phyloP scores from a whole-genome alignment of 2,888 invertebrate genomes.

The Sphaeridia pumilis region DNA sequence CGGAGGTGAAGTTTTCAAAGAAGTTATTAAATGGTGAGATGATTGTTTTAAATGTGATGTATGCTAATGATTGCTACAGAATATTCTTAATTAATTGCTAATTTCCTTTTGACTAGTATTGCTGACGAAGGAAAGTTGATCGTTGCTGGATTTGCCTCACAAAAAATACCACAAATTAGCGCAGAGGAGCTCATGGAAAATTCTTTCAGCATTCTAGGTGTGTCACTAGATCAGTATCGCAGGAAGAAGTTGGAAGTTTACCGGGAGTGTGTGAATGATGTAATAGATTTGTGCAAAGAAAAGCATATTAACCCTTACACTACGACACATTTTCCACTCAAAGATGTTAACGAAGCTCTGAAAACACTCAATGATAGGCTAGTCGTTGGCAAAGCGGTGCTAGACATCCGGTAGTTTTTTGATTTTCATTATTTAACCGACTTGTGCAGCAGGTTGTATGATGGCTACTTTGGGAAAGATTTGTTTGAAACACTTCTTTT shows the following conservation, averaged over 20 bases:
- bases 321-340: conserved; percentile 46
- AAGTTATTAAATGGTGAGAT: conserved; percentile 48
- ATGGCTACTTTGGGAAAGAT: too few relatives aligned
- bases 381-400: conserved; percentile 51
- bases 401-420: conserved; percentile 28
- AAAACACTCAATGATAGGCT: conserved; percentile 47
- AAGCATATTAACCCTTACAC: conserved; percentile 50
- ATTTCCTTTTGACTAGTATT: conserved; percentile 42
- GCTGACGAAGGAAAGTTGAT: conserved; percentile 46
- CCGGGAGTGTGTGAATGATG: conserved; percentile 47
- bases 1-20: conserved; percentile 50
- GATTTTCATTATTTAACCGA: too few relatives aligned
- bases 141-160: conserved; percentile 45
- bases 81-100: background rate
- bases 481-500: too few relatives aligned
- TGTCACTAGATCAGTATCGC: conserved; percentile 45
- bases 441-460: too few relatives aligned
- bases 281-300: conserved; percentile 51
- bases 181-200: conserved; percentile 36
- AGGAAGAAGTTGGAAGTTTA: conserved; percentile 47
- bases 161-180: conserved; percentile 41
- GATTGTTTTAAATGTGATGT: background rate
- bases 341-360: conserved; percentile 51
- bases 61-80: too few relatives aligned
- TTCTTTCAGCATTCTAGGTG: conserved; percentile 44